A percentile compares a stretch with the other conserved stretches of the same genome.
phyloP scores from a whole-genome alignment of 2,113 vertebrate species.

The Varanus komodoensis region DNA sequence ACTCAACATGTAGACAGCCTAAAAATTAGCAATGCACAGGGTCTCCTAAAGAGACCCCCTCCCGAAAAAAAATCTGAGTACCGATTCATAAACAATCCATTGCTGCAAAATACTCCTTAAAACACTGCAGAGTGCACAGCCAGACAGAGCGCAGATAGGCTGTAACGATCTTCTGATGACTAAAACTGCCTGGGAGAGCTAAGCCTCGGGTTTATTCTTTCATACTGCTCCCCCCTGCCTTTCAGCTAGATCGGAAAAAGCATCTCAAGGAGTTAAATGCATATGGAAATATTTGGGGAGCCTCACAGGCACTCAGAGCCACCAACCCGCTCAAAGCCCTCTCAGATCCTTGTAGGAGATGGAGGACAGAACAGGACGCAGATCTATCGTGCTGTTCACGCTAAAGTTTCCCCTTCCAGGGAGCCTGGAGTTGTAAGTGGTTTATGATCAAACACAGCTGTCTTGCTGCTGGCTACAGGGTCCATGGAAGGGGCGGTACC shows the following conservation, averaged over 20 bases:
- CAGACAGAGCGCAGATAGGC: slow-evolving; percentile 44
- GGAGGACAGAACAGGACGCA: slow-evolving; percentile 24
- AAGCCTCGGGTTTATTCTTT: slow-evolving; percentile 54
- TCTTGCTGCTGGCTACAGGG: slow-evolving; percentile 77
- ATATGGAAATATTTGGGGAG: slow-evolving; percentile 43
- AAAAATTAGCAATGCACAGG: slow-evolving; percentile 50
- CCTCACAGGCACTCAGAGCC: slow-evolving; percentile 39
- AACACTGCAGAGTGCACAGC: slow-evolving; percentile 55
- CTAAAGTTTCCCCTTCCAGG: slow-evolving; percentile 75
- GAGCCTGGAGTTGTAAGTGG: slow-evolving; percentile 77
- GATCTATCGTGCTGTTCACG: slow-evolving; percentile 55
- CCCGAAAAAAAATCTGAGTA: slow-evolving; percentile 35
- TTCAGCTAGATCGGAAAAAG: slow-evolving; percentile 46
- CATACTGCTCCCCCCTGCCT: slow-evolving; percentile 33
- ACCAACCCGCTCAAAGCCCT: not conserved
- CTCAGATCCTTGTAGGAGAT: not conserved
- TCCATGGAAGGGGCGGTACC: slow-evolving; percentile 76
- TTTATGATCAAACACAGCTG: slow-evolving; percentile 84
- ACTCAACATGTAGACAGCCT: slow-evolving; percentile 59
- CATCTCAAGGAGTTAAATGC: slow-evolving; percentile 30
- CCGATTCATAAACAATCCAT: slow-evolving; percentile 67
- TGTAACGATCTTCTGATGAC: slow-evolving; percentile 53
- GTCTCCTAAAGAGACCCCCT: slow-evolving; percentile 43
- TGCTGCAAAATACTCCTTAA: slow-evolving; percentile 43
- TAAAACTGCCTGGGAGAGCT: slow-evolving; percentile 50